Evolutionary conservation across 2,113 vertebrate genomes (phyloP), one percentile per base, ranked within the genome.

Genomic region (Protobothrops flavoviridis): DNA sequence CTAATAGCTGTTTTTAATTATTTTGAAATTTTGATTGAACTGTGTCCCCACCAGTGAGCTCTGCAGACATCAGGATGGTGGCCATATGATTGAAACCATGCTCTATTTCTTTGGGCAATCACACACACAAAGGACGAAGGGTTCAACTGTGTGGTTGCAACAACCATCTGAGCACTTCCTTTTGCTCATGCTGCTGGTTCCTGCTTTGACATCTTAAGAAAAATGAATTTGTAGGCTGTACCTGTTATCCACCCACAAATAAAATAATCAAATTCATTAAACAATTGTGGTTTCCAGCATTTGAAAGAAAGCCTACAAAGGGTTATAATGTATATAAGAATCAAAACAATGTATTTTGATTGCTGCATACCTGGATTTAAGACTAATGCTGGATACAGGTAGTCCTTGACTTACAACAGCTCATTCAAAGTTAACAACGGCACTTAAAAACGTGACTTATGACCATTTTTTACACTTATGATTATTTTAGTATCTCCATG

Each of bases 331-430:
- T 13, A 8, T 50, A 1, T 3, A 90, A n/a, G 23, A 3, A 52
- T 88, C 43, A 90, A 26, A 57, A 81, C 0, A 53, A 7, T 64
- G 0, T 0, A 7, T 91, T 93, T 94, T 92, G 29, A 43, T 86
- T 87, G 89, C 74, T 64, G 1, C 91, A 90, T 45, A 95, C 3
- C 17, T 29, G 93, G 87, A 43, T 92, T 90, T 89, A 92, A 93
- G 17, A 69, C 64, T 69, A n/a, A n/a, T 69, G 29, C 13, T n/a
- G 64, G 29, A 15, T 29, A 29, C 24, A 12, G 59, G 10, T 61
- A 61, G 0, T n/a, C 29, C 4, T n/a, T 4, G 1, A 13, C 12
- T 69, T 69, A 69, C 4, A 13, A 15, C 12, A 69, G 12, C n/a
- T n/a, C 61, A 64, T 15, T 69, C 29, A n/a, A n/a, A 69, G 61